Percentiles rank a stretch among this genome's conserved stretches.
Evolutionary conservation across 2,113 vertebrate species (phyloP).

Genomic region (Rhynchopsitta pachyrhyncha): DNA sequence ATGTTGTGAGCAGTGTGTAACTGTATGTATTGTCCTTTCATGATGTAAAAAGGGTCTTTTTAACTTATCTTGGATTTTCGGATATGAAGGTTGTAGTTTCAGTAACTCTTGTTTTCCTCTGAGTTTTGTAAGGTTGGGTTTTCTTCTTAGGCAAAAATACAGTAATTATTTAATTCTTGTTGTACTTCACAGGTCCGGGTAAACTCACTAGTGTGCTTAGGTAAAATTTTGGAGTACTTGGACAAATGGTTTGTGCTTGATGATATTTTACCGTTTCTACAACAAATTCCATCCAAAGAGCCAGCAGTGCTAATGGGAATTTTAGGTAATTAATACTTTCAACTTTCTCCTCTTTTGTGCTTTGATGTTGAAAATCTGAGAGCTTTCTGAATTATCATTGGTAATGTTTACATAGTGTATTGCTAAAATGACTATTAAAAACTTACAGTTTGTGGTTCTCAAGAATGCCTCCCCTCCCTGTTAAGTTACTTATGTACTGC

Average conservation of each 20-base stretch:
- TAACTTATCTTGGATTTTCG: background rate
- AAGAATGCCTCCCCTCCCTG: background rate
- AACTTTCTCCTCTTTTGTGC: background rate
- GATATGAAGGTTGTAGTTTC: background rate
- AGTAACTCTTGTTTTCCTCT: background rate
- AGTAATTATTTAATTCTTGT: background rate
- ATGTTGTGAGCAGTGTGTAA: background rate
- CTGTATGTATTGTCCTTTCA: background rate
- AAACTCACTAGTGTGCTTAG: conserved; percentile 96
- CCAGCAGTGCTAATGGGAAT: conserved; percentile 98
- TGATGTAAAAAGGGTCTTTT: background rate
- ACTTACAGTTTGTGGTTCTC: background rate
- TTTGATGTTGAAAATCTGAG: background rate
- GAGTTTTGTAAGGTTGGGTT: background rate
- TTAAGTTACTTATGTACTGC: background rate
- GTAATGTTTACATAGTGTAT: background rate
- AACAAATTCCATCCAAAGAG: conserved; percentile 96
- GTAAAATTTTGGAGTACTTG: conserved; percentile 97
- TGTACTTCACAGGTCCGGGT: conserved; percentile 87
- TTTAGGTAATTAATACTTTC: conserved; percentile 80
- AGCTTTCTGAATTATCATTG: background rate
- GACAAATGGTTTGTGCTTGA: conserved; percentile 99
- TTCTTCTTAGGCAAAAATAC: background rate
- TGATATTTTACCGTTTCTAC: conserved; percentile 95
- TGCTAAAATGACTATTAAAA: background rate